A percentile compares a stretch with the other conserved stretches of the same genome.
Conservation (phyloP, 1,140 invertebrate species). For the Macrocentrus cingulum region DNA sequence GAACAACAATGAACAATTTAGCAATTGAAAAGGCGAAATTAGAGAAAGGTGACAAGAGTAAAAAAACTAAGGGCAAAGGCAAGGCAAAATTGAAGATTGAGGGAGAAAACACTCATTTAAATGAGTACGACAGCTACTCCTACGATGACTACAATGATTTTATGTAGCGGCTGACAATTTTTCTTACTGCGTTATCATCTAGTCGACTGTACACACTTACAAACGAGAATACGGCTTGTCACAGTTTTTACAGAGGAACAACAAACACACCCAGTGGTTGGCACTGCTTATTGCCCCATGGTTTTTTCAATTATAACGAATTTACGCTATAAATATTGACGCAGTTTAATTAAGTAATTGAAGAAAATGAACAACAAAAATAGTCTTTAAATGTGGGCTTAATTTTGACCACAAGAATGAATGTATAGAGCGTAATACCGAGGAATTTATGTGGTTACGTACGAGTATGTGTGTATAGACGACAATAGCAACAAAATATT, state of each 20-base stretch:
- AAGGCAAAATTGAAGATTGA: conserved; percentile 78
- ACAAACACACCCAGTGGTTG: too few relatives aligned
- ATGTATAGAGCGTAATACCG: too few relatives aligned
- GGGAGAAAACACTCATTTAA: conserved; percentile 66
- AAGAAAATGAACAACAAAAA: conserved; percentile 1
- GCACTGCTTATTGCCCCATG: neutral
- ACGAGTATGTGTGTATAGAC: conserved; percentile 5
- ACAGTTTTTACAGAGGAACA: neutral
- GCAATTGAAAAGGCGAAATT: conserved; percentile 81
- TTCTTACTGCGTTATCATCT: conserved; percentile 40
- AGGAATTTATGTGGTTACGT: too few relatives aligned
- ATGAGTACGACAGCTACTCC: conserved; percentile 62
- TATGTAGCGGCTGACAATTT: conserved; percentile 63
- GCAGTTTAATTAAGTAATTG: neutral
- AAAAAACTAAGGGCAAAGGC: conserved; percentile 72
- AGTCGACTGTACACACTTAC: conserved; percentile 46
- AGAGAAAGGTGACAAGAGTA: conserved; percentile 72
- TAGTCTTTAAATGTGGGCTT: neutral
- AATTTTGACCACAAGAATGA: neutral
- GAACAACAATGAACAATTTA: conserved; percentile 75
- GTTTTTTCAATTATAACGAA: conserved; percentile 12
- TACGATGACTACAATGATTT: conserved; percentile 68
- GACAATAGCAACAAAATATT: neutral
- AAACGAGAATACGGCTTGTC: conserved; percentile 20
- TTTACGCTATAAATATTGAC: neutral